phyloP scores from a whole-genome alignment of 2,797 vertebrate genomes.

The Crypturellus tataupa region DNA sequence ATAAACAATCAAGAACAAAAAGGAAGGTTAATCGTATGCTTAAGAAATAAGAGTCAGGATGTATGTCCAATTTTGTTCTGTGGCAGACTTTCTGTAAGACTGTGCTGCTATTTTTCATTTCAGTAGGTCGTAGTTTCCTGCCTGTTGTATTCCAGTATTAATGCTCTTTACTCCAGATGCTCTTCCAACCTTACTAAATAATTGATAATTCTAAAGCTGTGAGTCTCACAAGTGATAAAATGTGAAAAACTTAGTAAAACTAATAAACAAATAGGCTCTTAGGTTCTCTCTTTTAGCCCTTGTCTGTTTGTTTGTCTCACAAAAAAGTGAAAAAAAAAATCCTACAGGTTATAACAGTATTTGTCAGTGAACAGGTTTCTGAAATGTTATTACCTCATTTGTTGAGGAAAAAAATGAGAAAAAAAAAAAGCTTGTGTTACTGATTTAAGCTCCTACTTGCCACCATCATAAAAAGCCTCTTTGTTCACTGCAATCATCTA shows the following conservation, averaged over 20 bases:
- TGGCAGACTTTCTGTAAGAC: fast-evolving
- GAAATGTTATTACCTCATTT: background rate
- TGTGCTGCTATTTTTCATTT: background rate
- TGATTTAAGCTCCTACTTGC: background rate
- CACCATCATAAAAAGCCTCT: background rate
- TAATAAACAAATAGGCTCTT: background rate
- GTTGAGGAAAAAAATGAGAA: background rate
- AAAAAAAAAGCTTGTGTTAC: background rate
- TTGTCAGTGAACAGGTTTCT: background rate
- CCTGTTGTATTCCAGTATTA: background rate
- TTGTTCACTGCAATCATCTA: background rate
- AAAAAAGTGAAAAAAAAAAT: background rate
- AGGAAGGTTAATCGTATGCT: background rate
- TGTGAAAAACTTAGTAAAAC: background rate
- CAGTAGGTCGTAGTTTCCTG: background rate
- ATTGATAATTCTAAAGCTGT: background rate
- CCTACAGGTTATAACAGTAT: fast-evolving
- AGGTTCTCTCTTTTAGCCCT: fast-evolving
- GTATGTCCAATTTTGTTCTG: background rate
- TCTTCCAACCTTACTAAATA: background rate
- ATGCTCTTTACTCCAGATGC: background rate
- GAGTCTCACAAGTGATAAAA: background rate
- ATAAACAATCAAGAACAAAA: background rate
- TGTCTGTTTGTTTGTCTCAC: background rate
- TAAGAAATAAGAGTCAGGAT: background rate